Evolutionary conservation across 1,140 invertebrate species (phyloP).

Genomic region (Trichogramma pretiosum): DNA sequence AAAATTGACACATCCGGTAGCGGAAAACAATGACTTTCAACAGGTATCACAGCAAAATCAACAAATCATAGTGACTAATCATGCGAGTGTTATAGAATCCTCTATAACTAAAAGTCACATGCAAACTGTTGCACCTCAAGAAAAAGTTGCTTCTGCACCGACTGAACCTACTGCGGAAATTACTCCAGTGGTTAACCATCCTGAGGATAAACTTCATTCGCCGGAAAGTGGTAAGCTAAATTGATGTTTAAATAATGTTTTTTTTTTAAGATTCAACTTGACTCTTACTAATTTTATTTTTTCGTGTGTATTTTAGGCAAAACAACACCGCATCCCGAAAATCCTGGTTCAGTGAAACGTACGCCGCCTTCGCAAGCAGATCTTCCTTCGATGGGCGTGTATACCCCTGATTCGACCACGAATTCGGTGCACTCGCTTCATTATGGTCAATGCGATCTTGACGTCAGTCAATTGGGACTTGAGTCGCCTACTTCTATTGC

Average conservation of each 20-base stretch:
- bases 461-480: slow-evolving; percentile 71
- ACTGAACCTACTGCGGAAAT: slow-evolving; percentile 29
- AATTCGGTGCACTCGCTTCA: slow-evolving; percentile 76
- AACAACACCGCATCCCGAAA: slow-evolving; percentile 49
- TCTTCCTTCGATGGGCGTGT: slow-evolving; percentile 69
- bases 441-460: slow-evolving; percentile 71
- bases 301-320: slow-evolving; percentile 30
- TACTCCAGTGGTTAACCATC: slow-evolving; percentile 28
- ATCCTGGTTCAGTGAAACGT: slow-evolving; percentile 46
- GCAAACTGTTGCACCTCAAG: slow-evolving; percentile 23
- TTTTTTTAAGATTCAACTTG: too few relatives aligned
- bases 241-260: neutral
- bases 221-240: slow-evolving; percentile 39
- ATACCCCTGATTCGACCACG: slow-evolving; percentile 74
- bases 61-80: too few relatives aligned
- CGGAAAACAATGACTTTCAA: slow-evolving; percentile 21
- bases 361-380: slow-evolving; percentile 54
- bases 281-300: too few relatives aligned
- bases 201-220: slow-evolving; percentile 39
- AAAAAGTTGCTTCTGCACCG: slow-evolving; percentile 27
- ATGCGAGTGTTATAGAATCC: too few relatives aligned
- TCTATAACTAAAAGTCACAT: too few relatives aligned
- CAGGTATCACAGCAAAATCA: too few relatives aligned
- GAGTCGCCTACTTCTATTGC: slow-evolving; percentile 82
- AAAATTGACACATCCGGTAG: slow-evolving; percentile 19